A percentile compares a stretch with the other conserved stretches of the same genome.
Conservation (phyloP, 1,140 invertebrate genomes). For the Drosophila sproati region DNA sequence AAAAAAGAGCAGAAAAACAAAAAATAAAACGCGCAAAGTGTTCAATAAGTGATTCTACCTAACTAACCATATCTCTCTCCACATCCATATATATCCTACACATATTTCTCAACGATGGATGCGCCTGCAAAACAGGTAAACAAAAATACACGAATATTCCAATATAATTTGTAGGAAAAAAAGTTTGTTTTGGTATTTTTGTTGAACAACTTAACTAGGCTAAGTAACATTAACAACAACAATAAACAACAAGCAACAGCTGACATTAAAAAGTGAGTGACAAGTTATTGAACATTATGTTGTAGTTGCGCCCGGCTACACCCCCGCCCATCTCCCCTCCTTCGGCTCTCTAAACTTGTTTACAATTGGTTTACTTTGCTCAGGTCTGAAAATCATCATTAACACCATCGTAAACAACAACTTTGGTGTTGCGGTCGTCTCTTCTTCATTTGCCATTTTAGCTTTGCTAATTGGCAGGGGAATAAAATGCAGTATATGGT, state of each 20-base stretch:
- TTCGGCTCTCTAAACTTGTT: conserved; percentile 64
- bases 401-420: conserved; percentile 23
- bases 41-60: conserved; percentile 16
- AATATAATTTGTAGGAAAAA: conserved; percentile 50
- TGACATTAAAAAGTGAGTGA: conserved; percentile 59
- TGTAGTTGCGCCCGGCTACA: conserved; percentile 41
- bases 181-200: conserved; percentile 26
- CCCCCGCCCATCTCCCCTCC: conserved; percentile 30
- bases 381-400: conserved; percentile 45
- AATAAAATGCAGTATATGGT: conserved; percentile 3
- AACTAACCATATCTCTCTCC: neutral
- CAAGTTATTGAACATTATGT: conserved; percentile 72
- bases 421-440: neutral
- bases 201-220: conserved; percentile 68
- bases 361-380: conserved; percentile 65
- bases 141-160: conserved; percentile 39
- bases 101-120: conserved; percentile 50
- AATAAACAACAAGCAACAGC: conserved; percentile 19
- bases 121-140: conserved; percentile 75
- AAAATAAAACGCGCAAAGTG: conserved; percentile 7
- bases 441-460: conserved; percentile 27
- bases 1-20: conserved; percentile 12
- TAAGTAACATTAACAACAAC: conserved; percentile 57
- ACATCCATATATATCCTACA: conserved; percentile 7
- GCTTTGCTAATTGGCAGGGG: conserved; percentile 11